Percentiles rank a stretch among this genome's conserved stretches.
Conservation (phyloP, 2,888 invertebrate genomes). For the Habroteleia sp. region DNA sequence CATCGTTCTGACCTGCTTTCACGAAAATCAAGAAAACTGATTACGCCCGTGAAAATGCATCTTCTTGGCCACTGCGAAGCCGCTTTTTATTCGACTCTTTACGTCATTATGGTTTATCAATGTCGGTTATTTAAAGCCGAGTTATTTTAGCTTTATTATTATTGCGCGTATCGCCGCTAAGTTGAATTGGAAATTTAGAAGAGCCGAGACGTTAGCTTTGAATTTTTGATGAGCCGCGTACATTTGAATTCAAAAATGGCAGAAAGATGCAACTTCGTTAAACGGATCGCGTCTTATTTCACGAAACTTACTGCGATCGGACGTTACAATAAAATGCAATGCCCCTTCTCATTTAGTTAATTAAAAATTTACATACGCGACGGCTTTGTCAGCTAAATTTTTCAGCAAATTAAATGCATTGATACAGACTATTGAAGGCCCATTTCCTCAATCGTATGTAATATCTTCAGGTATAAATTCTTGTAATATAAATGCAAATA, state of each 20-base stretch:
- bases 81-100: constrained; percentile 52
- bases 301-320: constrained; percentile 10
- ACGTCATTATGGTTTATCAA: constrained; percentile 57
- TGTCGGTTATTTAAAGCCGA: constrained; percentile 46
- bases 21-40: constrained; percentile 55
- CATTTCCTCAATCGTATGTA: constrained; percentile 40
- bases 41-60: constrained; percentile 57
- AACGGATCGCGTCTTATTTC: constrained; percentile 14
- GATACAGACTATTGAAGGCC: constrained; percentile 25
- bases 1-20: constrained; percentile 58
- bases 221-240: constrained; percentile 28
- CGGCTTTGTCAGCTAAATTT: constrained; percentile 18
- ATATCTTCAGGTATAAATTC: constrained; percentile 32
- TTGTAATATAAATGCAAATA: constrained; percentile 57
- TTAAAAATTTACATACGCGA: constrained; percentile 31
- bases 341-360: constrained; percentile 10
- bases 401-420: constrained; percentile 8
- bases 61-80: constrained; percentile 41
- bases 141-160: constrained; percentile 49
- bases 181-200: constrained; percentile 37
- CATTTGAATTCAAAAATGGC: constrained; percentile 8
- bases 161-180: constrained; percentile 23
- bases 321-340: constrained; percentile 11
- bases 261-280: constrained; percentile 5
- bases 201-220: constrained; percentile 18